phyloP scores from a whole-genome alignment of 2,113 vertebrate species.

The Pholis gunnellus region DNA sequence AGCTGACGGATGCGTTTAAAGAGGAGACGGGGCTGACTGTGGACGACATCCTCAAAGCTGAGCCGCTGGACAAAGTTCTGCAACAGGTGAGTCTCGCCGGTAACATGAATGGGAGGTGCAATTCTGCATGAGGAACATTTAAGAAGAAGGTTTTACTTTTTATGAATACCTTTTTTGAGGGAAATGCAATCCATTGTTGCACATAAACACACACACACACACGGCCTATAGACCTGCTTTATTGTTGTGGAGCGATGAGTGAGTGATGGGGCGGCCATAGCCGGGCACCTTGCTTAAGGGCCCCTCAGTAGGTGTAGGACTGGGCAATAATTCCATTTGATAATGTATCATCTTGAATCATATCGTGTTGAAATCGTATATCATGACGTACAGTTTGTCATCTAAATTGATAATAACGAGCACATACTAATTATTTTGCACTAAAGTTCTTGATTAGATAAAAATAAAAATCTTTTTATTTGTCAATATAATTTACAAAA shows the following conservation, averaged over 20 bases:
- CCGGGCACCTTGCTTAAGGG: background rate
- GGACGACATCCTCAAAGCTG: conserved; percentile 89
- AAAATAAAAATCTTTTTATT: background rate
- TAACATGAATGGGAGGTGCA: background rate
- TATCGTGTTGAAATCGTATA: background rate
- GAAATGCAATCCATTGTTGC: background rate
- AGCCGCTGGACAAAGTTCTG: conserved; percentile 91
- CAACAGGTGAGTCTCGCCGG: conserved; percentile 90
- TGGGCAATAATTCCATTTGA: background rate
- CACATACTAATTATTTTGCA: background rate
- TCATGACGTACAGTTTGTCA: background rate
- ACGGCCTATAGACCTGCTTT: background rate
- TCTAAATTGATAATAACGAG: background rate
- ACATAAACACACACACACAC: background rate
- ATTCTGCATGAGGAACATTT: background rate
- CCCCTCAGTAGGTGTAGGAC: background rate
- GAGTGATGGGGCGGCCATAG: background rate
- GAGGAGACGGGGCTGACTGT: conserved; percentile 90
- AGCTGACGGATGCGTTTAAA: conserved; percentile 90
- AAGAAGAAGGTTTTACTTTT: background rate
- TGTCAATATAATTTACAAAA: background rate
- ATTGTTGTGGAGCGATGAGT: background rate
- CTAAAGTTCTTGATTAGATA: background rate
- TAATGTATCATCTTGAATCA: background rate
- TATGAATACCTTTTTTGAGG: background rate